Percentiles rank a stretch among this genome's conserved stretches.
These are phyloP conservation scores for Drosophila nebulosa DNA, from an alignment of 1,140 invertebrate species.

Conservation along the genomic window DNA sequence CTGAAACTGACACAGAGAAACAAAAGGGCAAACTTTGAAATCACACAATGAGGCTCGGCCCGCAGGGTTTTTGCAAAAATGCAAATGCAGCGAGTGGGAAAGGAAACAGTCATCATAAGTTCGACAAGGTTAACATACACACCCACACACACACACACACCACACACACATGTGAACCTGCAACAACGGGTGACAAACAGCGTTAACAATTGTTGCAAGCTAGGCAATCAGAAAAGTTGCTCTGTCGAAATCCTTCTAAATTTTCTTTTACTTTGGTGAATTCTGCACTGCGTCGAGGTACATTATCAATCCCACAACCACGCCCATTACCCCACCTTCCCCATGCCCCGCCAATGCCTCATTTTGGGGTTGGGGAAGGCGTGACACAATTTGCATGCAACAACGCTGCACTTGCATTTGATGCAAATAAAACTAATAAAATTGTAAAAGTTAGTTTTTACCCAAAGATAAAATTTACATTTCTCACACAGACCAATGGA, in stretches of 20 bases:
- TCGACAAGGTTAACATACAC: constrained; percentile 12
- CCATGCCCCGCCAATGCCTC: background rate
- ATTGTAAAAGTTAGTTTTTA: constrained; percentile 73
- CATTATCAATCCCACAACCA: constrained; percentile 23
- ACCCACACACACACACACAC: background rate
- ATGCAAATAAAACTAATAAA: constrained; percentile 77
- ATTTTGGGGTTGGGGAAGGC: constrained; percentile 5
- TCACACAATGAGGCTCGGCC: constrained; percentile 19
- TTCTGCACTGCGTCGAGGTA: background rate
- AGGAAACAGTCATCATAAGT: background rate
- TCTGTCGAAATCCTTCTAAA: background rate
- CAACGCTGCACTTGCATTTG: constrained; percentile 39
- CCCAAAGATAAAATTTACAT: constrained; percentile 75
- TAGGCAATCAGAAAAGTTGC: constrained; percentile 3
- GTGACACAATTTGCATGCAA: constrained; percentile 52
- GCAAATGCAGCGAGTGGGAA: background rate
- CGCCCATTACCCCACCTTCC: too few species aligned
- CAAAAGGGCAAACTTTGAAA: constrained; percentile 1
- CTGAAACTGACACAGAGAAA: constrained; percentile 1
- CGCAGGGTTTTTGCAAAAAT: constrained; percentile 12
- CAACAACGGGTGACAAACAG: background rate
- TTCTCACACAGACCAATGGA: constrained; percentile 55
- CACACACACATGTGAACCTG: background rate
- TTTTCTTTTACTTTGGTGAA: background rate
- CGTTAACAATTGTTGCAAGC: constrained; percentile 15